Conservation (phyloP, 1,140 invertebrate genomes). For the Drosophila punjabiensis region DNA sequence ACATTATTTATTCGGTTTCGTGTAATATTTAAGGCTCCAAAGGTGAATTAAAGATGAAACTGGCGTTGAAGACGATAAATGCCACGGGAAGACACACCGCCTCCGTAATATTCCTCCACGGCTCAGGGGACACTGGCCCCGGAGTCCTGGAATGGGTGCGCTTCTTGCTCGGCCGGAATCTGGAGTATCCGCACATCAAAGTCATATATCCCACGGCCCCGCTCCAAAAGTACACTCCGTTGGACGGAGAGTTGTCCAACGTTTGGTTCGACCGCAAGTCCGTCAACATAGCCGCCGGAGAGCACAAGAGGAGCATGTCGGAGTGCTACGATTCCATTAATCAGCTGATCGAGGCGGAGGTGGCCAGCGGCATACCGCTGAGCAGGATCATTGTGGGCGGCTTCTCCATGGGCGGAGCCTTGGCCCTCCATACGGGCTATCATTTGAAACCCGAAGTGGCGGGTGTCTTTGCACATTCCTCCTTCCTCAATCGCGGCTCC, state of each 20-base stretch:
- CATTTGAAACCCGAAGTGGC: conserved; percentile 88
- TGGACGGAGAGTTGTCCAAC: conserved; percentile 88
- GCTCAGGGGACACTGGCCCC: conserved; percentile 88
- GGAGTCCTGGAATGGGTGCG: conserved; percentile 89
- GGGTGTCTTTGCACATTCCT: conserved; percentile 90
- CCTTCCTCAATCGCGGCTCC: conserved; percentile 90
- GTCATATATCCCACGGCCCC: conserved; percentile 91
- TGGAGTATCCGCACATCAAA: conserved; percentile 89
- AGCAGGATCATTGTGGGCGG: conserved; percentile 90
- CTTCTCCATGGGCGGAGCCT: conserved; percentile 92
- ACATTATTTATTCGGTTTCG: neutral
- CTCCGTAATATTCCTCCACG: conserved; percentile 88
- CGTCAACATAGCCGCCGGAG: conserved; percentile 87
- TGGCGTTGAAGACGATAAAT: conserved; percentile 22
- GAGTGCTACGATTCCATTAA: conserved; percentile 87
- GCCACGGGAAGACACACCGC: conserved; percentile 84
- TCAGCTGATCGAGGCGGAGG: conserved; percentile 88
- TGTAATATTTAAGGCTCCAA: conserved; percentile 1
- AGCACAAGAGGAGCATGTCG: conserved; percentile 88
- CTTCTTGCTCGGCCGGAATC: conserved; percentile 87
- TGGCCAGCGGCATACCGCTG: conserved; percentile 87
- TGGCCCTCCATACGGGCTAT: conserved; percentile 89
- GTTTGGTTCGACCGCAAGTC: conserved; percentile 90
- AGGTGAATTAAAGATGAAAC: conserved; percentile 26
- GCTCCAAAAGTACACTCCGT: conserved; percentile 88